A percentile compares a stretch with the other conserved stretches of the same genome.
Conservation (phyloP, 2,888 invertebrate species). For the Himalopsyche japonica region DNA sequence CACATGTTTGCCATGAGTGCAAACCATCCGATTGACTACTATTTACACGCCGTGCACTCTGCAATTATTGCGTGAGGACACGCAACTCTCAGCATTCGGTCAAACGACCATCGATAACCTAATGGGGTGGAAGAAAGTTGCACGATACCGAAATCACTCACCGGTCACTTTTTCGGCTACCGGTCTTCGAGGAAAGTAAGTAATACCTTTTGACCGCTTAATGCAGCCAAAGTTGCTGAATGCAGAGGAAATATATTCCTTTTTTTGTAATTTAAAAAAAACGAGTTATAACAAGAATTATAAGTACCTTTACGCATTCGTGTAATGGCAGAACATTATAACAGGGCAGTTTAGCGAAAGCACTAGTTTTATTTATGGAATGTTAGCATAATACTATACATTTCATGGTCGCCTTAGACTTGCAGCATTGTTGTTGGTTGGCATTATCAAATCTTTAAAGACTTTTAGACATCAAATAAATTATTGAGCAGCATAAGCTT, state of each 20-base stretch:
- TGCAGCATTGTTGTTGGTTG: too few relatives aligned
- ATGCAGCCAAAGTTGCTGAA: too few relatives aligned
- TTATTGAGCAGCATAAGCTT: too few relatives aligned
- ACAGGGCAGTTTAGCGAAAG: too few relatives aligned
- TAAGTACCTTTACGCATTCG: too few relatives aligned
- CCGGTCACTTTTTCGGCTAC: constrained; percentile 8
- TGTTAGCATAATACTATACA: too few relatives aligned
- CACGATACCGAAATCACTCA: constrained; percentile 13
- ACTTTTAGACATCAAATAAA: too few relatives aligned
- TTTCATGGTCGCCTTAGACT: too few relatives aligned
- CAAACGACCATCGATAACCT: constrained; percentile 37
- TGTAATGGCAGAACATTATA: too few relatives aligned
- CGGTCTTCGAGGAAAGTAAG: constrained; percentile 5
- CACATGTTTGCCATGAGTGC: constrained; percentile 18
- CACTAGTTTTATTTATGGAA: too few relatives aligned
- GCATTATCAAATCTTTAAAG: too few relatives aligned
- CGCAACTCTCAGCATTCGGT: constrained; percentile 35
- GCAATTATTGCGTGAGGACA: constrained; percentile 36
- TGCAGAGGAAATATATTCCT: background rate
- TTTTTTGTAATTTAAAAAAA: background rate
- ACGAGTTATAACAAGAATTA: background rate
- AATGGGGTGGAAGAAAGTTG: constrained; percentile 34
- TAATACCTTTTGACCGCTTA: background rate
- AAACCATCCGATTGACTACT: background rate
- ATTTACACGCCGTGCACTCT: constrained; percentile 2